These are phyloP conservation scores for Phalloptychus januarius DNA, from an alignment of 2,797 vertebrate genomes.

Conservation along the genomic window DNA sequence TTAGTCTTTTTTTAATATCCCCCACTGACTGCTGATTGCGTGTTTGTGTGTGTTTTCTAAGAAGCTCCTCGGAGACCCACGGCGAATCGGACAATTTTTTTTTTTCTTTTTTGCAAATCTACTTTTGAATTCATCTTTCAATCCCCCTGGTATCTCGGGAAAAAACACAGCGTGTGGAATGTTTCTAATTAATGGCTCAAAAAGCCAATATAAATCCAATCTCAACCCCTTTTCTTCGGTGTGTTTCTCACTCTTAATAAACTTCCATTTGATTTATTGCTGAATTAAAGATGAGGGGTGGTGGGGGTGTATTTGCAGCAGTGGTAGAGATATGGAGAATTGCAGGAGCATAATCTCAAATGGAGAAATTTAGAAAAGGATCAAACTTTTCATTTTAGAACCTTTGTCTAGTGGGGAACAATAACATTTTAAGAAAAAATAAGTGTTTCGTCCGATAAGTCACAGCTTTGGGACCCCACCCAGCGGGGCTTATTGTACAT, in stretches of 20 bases:
- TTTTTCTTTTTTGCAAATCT: slow-evolving; percentile 33
- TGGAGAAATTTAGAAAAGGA: background rate
- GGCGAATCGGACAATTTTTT: slow-evolving; percentile 38
- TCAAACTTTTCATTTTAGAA: background rate
- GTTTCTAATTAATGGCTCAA: slow-evolving; percentile 12
- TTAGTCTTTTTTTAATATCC: slow-evolving; percentile 33
- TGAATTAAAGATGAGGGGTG: background rate
- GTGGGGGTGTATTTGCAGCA: background rate
- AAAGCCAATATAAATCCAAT: slow-evolving; percentile 20
- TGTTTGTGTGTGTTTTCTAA: slow-evolving; percentile 45
- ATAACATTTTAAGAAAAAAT: background rate
- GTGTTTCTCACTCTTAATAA: slow-evolving; percentile 34
- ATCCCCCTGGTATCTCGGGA: slow-evolving; percentile 27
- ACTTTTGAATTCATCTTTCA: slow-evolving; percentile 40
- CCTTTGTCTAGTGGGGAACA: background rate
- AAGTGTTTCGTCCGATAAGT: background rate
- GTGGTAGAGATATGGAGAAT: background rate
- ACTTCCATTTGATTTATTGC: slow-evolving; percentile 28
- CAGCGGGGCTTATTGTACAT: background rate
- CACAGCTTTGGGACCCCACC: background rate
- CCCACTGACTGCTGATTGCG: slow-evolving; percentile 19
- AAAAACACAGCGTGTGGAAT: slow-evolving; percentile 14
- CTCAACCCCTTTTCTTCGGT: slow-evolving; percentile 10
- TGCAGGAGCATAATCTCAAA: background rate
- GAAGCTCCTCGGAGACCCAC: slow-evolving; percentile 36